phyloP scores from a whole-genome alignment of 2,888 invertebrate species.

The Heterodera filipjevi region DNA sequence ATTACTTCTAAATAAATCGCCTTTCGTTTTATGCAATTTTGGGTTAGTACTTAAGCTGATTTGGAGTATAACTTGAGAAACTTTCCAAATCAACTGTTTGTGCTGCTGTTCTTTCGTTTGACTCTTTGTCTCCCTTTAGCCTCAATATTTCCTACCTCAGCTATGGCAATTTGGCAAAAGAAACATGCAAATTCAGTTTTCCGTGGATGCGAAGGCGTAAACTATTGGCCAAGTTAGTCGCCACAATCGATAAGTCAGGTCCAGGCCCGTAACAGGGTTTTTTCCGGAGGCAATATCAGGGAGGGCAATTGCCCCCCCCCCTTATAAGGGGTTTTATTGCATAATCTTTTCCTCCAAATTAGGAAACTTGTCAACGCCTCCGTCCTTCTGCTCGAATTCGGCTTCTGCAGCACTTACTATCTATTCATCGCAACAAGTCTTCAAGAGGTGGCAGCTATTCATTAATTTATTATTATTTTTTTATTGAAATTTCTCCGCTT shows the following conservation, averaged over 20 bases:
- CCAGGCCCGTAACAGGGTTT: too few relatives aligned
- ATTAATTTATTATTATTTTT: not conserved
- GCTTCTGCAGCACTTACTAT: constrained; percentile 60
- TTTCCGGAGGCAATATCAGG: too few relatives aligned
- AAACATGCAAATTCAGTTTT: constrained; percentile 57
- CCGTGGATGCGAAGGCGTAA: constrained; percentile 44
- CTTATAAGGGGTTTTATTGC: too few relatives aligned
- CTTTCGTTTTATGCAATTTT: too few relatives aligned
- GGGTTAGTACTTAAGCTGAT: too few relatives aligned
- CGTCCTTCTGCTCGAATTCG: constrained; percentile 55
- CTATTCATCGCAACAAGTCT: constrained; percentile 56
- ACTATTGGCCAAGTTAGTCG: constrained; percentile 40
- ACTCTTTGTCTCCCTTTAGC: not conserved
- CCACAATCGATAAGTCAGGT: too few relatives aligned
- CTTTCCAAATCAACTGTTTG: not conserved
- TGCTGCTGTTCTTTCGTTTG: not conserved
- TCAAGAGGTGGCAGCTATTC: constrained; percentile 46
- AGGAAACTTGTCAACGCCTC: constrained; percentile 51
- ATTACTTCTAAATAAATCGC: too few relatives aligned
- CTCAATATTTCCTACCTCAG: constrained; percentile 57
- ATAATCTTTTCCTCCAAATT: constrained; percentile 20
- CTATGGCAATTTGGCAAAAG: constrained; percentile 67
- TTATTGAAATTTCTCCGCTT: not conserved
- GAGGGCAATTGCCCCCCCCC: too few relatives aligned
- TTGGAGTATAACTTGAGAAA: too few relatives aligned